phyloP scores from a whole-genome alignment of 2,113 vertebrate genomes.

The Microtus oregoni region DNA sequence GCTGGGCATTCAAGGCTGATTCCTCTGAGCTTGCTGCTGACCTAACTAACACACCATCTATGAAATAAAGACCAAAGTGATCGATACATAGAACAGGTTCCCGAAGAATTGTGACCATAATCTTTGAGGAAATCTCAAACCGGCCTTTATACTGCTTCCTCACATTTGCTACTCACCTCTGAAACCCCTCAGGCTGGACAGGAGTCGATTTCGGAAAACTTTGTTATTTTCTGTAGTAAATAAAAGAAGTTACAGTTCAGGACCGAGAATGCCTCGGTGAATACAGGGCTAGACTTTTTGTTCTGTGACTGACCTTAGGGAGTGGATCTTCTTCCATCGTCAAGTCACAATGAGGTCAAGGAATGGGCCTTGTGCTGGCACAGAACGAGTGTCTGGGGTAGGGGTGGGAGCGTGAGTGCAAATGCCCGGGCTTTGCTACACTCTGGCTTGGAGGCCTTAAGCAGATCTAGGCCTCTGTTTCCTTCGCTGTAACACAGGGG shows the following conservation, averaged over 20 bases:
- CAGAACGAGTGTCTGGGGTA: not conserved
- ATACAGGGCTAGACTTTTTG: not conserved
- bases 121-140: not conserved
- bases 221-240: slow-evolving; percentile 60
- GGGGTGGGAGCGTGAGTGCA: not conserved
- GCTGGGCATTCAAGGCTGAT: not conserved
- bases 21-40: not conserved
- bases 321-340: not conserved
- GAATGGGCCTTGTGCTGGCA: not conserved
- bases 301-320: not conserved
- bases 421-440: not conserved
- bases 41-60: not conserved
- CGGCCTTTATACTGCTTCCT: not conserved
- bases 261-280: not conserved
- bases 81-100: not conserved
- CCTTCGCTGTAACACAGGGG: not conserved
- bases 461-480: not conserved
- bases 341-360: not conserved
- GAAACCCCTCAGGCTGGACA: slow-evolving; percentile 52
- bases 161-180: slow-evolving; percentile 31
- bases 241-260: slow-evolving; percentile 34
- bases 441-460: not conserved
- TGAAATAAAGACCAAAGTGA: not conserved
- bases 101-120: not conserved
- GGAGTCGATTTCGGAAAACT: slow-evolving; percentile 59